Base-by-base conservation (phyloP, 2,113 vertebrate genomes). In the Regulus satrapa region DNA sequence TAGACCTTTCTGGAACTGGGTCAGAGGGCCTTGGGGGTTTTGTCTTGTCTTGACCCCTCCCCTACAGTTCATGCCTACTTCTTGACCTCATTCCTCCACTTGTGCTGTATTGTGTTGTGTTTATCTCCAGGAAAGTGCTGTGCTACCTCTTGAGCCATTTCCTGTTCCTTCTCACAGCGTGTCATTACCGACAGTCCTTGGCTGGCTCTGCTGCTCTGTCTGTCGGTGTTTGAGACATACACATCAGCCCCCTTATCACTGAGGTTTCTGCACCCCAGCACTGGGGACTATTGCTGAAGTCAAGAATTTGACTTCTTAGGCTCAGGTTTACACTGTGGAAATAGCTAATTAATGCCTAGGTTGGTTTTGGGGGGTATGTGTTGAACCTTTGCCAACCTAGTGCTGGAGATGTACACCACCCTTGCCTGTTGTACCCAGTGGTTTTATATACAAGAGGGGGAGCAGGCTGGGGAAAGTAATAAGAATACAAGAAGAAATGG, bases 271-370 rank as follows among this genome's bases (percentile, higher is more conserved):
- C 36, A 19, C 8, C 18, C 8, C 18, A 40, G 54, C 6, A 49
- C 7, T n/a, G 43, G 8, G 9, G 4, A 19, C 14, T n/a, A 7
- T 34, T 84, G 41, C 58, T 34, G 46, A 63, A 48, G 49, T 72
- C 48, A 64, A 63, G 25, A 85, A 95, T 4, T 38, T 49, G 38
- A 18, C 21, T 69, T 28, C 16, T 14, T 25, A 45, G 31, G 13
- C 16, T 79, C 0, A 2, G 25, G 9, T 71, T 85, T 89, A 26
- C 1, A 1, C n/a, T 0, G 1, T 48, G n/a, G n/a, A n/a, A n/a
- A n/a, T n/a, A n/a, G n/a, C n/a, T n/a, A n/a, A n/a, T n/a, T n/a
- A 52, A n/a, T 0, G 3, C 32, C 34, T 66, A 59, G 11, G 29
- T 34, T 74, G 15, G 11, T 84, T 63, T 62, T 75, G 2, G 6